Percentiles rank a stretch among this genome's conserved stretches.
Conservation (phyloP, 2,797 vertebrate species). For the Anisognathus igniventris region DNA sequence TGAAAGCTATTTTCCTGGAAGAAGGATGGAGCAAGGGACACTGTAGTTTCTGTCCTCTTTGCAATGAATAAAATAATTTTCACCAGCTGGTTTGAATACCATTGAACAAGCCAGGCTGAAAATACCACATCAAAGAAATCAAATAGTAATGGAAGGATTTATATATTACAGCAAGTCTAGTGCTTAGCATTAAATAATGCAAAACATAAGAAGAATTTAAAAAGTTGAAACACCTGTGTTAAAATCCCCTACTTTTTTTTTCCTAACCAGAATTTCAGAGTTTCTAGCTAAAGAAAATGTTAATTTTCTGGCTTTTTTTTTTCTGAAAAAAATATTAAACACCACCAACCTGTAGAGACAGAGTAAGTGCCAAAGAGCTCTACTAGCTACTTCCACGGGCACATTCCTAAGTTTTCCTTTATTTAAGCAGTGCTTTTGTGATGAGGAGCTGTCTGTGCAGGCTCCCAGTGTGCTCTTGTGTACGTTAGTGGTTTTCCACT, state of each 20-base stretch:
- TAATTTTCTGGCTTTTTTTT: accelerated
- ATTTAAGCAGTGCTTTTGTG: background rate
- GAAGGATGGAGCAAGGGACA: background rate
- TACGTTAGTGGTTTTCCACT: accelerated
- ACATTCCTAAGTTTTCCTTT: background rate
- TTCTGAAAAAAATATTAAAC: background rate
- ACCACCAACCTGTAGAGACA: background rate
- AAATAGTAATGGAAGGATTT: background rate
- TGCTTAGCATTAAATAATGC: background rate
- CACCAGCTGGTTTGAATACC: background rate
- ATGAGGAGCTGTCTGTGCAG: background rate
- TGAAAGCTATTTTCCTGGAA: background rate
- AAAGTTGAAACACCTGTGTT: background rate
- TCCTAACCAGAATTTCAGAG: background rate
- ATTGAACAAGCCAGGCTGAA: background rate
- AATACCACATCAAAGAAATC: background rate
- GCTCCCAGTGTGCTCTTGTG: background rate
- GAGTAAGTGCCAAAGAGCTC: background rate
- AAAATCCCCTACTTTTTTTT: background rate
- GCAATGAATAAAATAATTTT: background rate
- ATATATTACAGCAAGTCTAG: background rate
- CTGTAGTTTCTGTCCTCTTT: background rate
- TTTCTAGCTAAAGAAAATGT: background rate
- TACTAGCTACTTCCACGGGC: background rate
- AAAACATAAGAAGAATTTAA: background rate